Evolutionary conservation across 2,888 invertebrate genomes (phyloP).

Genomic region (Zootermopsis nevadensis): DNA sequence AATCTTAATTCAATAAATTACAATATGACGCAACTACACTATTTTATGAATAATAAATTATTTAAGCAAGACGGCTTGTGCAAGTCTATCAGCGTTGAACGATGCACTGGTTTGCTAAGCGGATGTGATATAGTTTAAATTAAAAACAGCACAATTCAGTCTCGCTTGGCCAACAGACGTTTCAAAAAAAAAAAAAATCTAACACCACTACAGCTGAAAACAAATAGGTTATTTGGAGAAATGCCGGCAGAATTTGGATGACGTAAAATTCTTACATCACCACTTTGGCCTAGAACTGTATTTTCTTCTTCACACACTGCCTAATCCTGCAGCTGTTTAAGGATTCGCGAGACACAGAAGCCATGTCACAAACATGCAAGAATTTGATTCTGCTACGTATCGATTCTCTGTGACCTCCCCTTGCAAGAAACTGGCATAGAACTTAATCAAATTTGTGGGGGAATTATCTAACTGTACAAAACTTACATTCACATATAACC

Average conservation of each 20-base stretch:
- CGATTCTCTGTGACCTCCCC: too few species aligned
- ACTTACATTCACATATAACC: too few species aligned
- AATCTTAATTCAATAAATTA: too few species aligned
- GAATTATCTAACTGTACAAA: too few species aligned
- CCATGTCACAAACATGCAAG: too few species aligned
- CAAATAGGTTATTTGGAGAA: conserved; percentile 27
- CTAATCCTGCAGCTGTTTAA: conserved; percentile 7
- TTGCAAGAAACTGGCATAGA: too few species aligned
- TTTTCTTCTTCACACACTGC: not conserved
- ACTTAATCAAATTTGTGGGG: too few species aligned
- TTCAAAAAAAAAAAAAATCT: not conserved
- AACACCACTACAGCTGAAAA: not conserved
- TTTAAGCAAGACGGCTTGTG: too few species aligned
- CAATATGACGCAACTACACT: too few species aligned
- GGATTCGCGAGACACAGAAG: too few species aligned
- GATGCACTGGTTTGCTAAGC: not conserved
- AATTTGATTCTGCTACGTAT: too few species aligned
- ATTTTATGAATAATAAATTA: too few species aligned
- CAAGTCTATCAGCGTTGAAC: not conserved
- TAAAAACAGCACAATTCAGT: not conserved
- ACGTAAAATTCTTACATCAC: conserved; percentile 29
- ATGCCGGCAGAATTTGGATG: not conserved
- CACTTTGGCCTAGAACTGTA: not conserved
- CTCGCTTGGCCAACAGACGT: not conserved
- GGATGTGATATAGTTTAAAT: not conserved